Evolutionary conservation across 2,113 vertebrate species (phyloP).

Genomic region (Rhinoptilus africanus): DNA sequence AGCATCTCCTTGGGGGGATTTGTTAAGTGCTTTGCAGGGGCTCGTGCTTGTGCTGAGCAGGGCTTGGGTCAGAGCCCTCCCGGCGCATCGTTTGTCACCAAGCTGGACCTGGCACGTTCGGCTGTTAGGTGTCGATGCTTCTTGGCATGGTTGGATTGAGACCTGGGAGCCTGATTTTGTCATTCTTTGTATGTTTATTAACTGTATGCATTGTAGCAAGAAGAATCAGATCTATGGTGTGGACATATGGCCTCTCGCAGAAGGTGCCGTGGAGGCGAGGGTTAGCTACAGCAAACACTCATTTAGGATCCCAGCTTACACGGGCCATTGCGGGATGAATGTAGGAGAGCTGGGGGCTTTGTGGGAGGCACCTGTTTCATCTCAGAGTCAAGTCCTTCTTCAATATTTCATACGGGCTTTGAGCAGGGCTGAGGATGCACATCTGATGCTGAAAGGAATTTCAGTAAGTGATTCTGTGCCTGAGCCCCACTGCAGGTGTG

Average conservation of each 20-base stretch:
- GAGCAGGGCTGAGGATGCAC: background rate
- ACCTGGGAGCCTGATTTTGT: background rate
- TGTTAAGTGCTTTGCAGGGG: background rate
- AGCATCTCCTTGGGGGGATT: constrained; percentile 19
- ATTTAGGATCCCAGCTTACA: background rate
- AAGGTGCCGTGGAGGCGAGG: background rate
- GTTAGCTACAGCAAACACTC: background rate
- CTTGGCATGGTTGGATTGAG: background rate
- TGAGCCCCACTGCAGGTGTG: background rate
- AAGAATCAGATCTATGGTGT: background rate
- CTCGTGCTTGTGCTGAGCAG: background rate
- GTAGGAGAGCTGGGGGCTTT: background rate
- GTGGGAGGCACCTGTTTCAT: background rate
- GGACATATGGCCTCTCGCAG: background rate
- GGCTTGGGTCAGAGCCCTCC: background rate
- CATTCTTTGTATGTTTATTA: background rate
- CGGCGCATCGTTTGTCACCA: background rate
- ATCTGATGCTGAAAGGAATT: background rate
- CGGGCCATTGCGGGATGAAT: background rate
- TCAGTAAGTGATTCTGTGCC: background rate
- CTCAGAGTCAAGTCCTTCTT: background rate
- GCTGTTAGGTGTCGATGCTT: background rate
- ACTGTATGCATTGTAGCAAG: background rate
- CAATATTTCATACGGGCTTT: background rate
- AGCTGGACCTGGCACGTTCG: background rate